Conservation (phyloP, 1,140 invertebrate species). For the Polypedilum pembai region DNA sequence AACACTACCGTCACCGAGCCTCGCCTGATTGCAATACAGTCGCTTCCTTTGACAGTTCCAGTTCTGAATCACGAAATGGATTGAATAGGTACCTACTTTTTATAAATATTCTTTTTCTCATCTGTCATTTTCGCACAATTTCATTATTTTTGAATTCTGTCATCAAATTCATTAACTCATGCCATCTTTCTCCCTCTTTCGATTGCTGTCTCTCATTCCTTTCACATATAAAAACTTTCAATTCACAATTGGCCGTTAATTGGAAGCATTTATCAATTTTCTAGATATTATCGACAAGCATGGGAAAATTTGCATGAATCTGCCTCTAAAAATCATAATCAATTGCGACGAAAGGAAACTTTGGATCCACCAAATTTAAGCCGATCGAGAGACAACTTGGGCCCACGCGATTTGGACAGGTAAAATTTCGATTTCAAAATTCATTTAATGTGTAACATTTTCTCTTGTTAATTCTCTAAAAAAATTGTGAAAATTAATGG, state of each 20-base stretch:
- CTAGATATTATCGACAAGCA: constrained; percentile 69
- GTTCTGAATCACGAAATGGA: constrained; percentile 70
- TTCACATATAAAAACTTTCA: not conserved
- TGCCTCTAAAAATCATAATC: constrained; percentile 51
- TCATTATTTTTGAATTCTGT: too few species aligned
- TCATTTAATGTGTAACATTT: not conserved
- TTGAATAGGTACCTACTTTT: constrained; percentile 58
- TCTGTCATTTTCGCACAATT: not conserved
- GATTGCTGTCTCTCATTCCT: too few species aligned
- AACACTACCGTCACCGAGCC: constrained; percentile 76
- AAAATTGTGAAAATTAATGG: constrained; percentile 28
- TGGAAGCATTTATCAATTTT: constrained; percentile 28
- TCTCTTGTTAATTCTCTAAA: not conserved
- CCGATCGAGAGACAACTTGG: constrained; percentile 42
- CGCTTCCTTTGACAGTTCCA: constrained; percentile 76
- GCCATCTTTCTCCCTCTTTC: too few species aligned
- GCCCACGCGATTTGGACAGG: constrained; percentile 46
- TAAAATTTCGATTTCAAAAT: constrained; percentile 30
- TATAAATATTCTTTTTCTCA: constrained; percentile 23
- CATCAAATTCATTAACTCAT: too few species aligned
- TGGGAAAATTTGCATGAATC: constrained; percentile 88
- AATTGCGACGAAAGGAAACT: constrained; percentile 59
- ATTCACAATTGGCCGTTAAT: constrained; percentile 12
- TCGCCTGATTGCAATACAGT: constrained; percentile 83
- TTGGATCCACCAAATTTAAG: constrained; percentile 54